A percentile compares a stretch with the other conserved stretches of the same genome.
phyloP scores from a whole-genome alignment of 2,888 invertebrate species.

The Achlya flavicornis region DNA sequence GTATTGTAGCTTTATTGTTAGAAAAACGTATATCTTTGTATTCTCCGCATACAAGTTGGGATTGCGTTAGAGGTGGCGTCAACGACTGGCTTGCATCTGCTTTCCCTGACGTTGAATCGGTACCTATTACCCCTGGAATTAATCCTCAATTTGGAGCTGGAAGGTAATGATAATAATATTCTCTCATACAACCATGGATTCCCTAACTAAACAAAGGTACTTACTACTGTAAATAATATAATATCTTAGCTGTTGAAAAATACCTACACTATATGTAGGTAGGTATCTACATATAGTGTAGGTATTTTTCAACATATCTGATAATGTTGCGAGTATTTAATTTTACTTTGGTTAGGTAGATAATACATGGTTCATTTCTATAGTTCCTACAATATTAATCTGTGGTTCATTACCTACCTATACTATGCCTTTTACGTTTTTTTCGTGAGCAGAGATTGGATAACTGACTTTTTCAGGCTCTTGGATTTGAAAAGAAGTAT shows the following conservation, averaged over 20 bases:
- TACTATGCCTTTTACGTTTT: neutral
- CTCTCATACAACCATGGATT: neutral
- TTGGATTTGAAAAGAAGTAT: conserved; percentile 50
- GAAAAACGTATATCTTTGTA: conserved; percentile 94
- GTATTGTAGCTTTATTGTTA: conserved; percentile 90
- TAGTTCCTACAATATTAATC: no score
- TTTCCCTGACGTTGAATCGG: conserved; percentile 74
- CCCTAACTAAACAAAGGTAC: no score
- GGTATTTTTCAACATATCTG: no score
- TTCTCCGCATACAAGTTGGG: conserved; percentile 97
- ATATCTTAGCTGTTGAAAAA: no score
- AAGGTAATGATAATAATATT: conserved; percentile 49
- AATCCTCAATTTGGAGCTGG: conserved; percentile 80
- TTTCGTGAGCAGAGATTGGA: neutral
- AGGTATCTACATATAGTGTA: no score
- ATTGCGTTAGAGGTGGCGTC: conserved; percentile 91
- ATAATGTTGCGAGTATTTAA: no score
- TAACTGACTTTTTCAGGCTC: conserved; percentile 44
- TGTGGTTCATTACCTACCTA: no score
- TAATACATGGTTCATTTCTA: no score
- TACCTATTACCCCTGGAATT: conserved; percentile 63
- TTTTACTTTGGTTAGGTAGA: no score
- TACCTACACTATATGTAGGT: no score
- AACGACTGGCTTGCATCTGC: conserved; percentile 96
- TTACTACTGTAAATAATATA: no score